Base-by-base conservation (phyloP, 2,797 vertebrate genomes). In the Triplophysa bombifrons region DNA sequence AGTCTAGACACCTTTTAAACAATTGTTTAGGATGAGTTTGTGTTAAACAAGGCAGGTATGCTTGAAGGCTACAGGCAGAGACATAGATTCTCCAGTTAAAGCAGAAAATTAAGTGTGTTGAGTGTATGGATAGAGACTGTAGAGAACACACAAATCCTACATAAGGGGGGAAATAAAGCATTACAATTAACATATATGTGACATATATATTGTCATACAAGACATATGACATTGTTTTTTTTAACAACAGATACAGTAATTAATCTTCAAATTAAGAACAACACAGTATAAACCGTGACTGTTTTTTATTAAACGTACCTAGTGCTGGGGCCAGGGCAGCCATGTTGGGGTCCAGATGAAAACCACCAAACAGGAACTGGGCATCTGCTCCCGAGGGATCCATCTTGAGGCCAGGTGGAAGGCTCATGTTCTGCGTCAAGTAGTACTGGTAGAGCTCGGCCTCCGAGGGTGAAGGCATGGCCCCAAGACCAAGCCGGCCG, bases 361-460 rank as follows among this genome's bases (percentile, higher is more conserved):
- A 99, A 53, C 96, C 95, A 10, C 97, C 94, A 93, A 99, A 95
- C 91, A 98, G 89, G 89, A 97, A 98, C 91, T 95, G 98, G 30
- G 96, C 89, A 2, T 99, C 97, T 0, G 97, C 91, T 80, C 94
- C 92, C 1, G 95, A 67, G 80, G 92, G 95, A 88, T 99, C 98
- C 88, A 97, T 94, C 94, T 98, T 99, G 80, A 95, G 92, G 88
- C 98, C 85, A 83, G 93, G 95, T 83, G 97, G 97, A 78, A 99
- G 95, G 92, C 91, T 96, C 96, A 98, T 96, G 88, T 98, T 99
- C 92, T 99, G 98, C 0, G 96, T 95, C 94, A 99, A 94, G 94
- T 99, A 99, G 94, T 98, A 99, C 83, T 99, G 97, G 91, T 99
- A 99, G 19, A 99, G 96, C 93, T 99, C 98, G 0, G 98, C 96